phyloP scores from a whole-genome alignment of 2,797 vertebrate genomes.

The Peromyscus eremicus region DNA sequence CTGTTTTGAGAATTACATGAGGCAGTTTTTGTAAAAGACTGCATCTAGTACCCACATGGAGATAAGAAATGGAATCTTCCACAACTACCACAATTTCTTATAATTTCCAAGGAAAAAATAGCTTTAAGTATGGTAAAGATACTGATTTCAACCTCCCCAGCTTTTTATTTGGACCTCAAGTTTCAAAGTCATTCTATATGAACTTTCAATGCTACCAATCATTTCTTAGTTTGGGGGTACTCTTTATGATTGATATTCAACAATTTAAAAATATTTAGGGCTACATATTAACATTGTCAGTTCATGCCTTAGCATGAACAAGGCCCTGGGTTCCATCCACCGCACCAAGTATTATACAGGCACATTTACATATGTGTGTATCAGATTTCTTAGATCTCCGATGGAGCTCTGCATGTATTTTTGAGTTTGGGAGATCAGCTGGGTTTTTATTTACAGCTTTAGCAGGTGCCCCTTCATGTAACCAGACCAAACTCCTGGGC shows the following conservation, averaged over 20 bases:
- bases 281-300: neutral
- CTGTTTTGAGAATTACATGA: neutral
- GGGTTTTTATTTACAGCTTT: slow-evolving; percentile 11
- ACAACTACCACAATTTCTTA: slow-evolving; percentile 7
- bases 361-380: neutral
- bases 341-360: neutral
- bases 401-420: neutral
- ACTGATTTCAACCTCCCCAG: neutral
- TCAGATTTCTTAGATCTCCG: neutral
- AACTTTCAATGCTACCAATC: neutral
- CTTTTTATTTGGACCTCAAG: slow-evolving; percentile 17
- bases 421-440: neutral
- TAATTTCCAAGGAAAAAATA: neutral
- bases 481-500: neutral
- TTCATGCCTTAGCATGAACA: neutral
- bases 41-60: neutral
- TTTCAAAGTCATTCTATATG: slow-evolving; percentile 13
- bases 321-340: neutral
- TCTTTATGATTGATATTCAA: neutral
- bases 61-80: neutral
- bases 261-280: neutral
- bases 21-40: neutral
- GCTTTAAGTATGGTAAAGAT: neutral
- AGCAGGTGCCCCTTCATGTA: neutral
- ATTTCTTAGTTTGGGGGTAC: neutral